Evolutionary conservation across 2,888 invertebrate genomes (phyloP), one percentile per base, ranked within the genome.

Genomic region (Tuta absoluta): DNA sequence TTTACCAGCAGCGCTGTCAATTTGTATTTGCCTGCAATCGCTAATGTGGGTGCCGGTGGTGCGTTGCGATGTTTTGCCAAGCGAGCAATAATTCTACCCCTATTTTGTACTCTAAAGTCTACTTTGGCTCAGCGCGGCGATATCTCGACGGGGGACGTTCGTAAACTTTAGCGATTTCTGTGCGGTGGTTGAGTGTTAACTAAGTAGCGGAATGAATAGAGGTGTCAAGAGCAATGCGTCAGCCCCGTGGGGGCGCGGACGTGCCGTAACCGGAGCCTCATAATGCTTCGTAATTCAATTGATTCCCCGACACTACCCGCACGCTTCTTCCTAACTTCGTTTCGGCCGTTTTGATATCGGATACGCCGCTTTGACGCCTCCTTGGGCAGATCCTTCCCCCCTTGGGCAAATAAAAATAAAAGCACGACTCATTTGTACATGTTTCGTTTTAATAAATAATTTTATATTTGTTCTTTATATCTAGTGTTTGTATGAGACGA

Each of bases 261-360:
- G 89, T 88, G 89, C 86, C 82, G 87, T 85, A 88, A 89, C 86
- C 78, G 81, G 89, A 89, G 79, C 85, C 82, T 89, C 84, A 85
- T 90, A 90, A 91, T 85, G 89, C 82, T 85, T 87, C 89, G 84
- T 90, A 90, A 91, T 89, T 89, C 91, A 89, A 91, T 91, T 91
- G 89, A 87, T 89, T 87, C 87, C 85, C 89, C 89, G 82, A 88
- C 89, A 88, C 90, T 89, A 87, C 87, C 89, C 89, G 84, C 90
- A 89, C 89, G 89, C 87, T 88, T 85, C 82, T 79, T 81, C 73
- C 75, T 91, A 91, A 91, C 91, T 90, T 91, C 88, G 86, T 91
- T 90, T 88, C 75, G 74, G 86, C 76, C 91, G 89, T 90, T 91
- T 90, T 90, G 91, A 91, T 91, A 91, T 91, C 89, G 85, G 91